A percentile compares a stretch with the other conserved stretches of the same genome.
phyloP scores from a whole-genome alignment of 2,888 invertebrate genomes.

The Loripinus fragilis region DNA sequence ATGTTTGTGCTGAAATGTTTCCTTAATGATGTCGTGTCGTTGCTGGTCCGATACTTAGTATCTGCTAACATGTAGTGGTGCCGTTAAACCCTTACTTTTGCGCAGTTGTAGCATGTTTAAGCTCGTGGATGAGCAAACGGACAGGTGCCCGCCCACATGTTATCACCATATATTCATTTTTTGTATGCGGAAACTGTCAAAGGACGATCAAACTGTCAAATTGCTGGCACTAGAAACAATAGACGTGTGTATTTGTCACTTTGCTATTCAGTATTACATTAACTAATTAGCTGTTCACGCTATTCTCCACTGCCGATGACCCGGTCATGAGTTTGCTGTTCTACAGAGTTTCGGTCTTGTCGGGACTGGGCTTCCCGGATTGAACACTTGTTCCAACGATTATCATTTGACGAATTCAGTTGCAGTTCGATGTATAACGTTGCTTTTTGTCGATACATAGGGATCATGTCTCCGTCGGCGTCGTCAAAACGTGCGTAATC shows the following conservation, averaged over 20 bases:
- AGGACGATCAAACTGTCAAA: not conserved
- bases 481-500: too few species aligned
- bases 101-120: not conserved
- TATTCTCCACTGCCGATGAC: too few species aligned
- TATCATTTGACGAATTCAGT: too few species aligned
- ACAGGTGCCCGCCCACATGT: constrained; percentile 1
- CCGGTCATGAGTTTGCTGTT: too few species aligned
- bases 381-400: too few species aligned
- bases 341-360: too few species aligned
- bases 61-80: not conserved
- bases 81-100: not conserved
- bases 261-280: not conserved
- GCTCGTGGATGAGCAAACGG: not conserved
- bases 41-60: not conserved
- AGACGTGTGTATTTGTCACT: constrained; percentile 11
- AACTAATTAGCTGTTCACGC: not conserved
- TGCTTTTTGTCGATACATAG: too few species aligned
- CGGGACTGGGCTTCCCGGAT: too few species aligned
- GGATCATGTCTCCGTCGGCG: too few species aligned
- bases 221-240: not conserved
- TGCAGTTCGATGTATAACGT: too few species aligned
- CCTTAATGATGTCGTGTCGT: not conserved
- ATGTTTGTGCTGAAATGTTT: not conserved
- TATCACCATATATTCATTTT: not conserved
- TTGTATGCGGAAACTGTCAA: constrained; percentile 11